These are phyloP conservation scores for Coelopa frigida DNA, from an alignment of 1,140 invertebrate genomes.

Conservation along the genomic window DNA sequence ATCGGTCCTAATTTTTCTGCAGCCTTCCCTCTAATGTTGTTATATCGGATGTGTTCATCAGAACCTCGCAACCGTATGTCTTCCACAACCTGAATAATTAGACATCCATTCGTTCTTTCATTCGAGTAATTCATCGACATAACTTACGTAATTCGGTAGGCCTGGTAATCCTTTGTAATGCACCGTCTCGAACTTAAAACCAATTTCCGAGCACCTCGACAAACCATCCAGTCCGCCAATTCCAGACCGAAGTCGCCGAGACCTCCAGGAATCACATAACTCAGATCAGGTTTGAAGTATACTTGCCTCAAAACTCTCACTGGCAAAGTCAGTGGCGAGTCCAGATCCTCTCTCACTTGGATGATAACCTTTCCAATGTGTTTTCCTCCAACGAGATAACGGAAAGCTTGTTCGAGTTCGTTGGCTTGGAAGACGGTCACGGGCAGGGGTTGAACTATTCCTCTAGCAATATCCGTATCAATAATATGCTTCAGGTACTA, in stretches of 20 bases:
- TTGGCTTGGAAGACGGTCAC: conserved; percentile 53
- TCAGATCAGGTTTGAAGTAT: conserved; percentile 45
- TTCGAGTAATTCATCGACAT: conserved; percentile 51
- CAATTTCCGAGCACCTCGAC: conserved; percentile 69
- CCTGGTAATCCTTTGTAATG: conserved; percentile 72
- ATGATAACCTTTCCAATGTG: conserved; percentile 76
- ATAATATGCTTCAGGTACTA: conserved; percentile 33
- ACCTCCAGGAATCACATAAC: conserved; percentile 62
- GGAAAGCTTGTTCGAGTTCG: conserved; percentile 60
- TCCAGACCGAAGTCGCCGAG: conserved; percentile 90
- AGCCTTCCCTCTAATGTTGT: conserved; percentile 53
- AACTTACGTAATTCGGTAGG: conserved; percentile 53
- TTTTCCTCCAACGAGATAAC: conserved; percentile 75
- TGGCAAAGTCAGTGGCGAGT: conserved; percentile 37
- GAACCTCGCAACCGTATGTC: conserved; percentile 54
- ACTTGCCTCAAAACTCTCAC: conserved; percentile 41
- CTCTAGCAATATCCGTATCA: conserved; percentile 44
- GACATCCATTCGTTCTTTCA: too few relatives aligned
- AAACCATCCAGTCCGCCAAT: conserved; percentile 75
- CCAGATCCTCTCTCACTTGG: conserved; percentile 25
- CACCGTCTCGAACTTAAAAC: conserved; percentile 74
- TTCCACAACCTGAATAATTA: conserved; percentile 57
- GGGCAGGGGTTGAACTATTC: conserved; percentile 57
- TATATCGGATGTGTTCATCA: conserved; percentile 59
- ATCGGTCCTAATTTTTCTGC: conserved; percentile 57